A percentile compares a stretch with the other conserved stretches of the same genome.
Evolutionary conservation across 23 tunicate genomes (phyloP).

Genomic region (Clavelina lepadiformis): DNA sequence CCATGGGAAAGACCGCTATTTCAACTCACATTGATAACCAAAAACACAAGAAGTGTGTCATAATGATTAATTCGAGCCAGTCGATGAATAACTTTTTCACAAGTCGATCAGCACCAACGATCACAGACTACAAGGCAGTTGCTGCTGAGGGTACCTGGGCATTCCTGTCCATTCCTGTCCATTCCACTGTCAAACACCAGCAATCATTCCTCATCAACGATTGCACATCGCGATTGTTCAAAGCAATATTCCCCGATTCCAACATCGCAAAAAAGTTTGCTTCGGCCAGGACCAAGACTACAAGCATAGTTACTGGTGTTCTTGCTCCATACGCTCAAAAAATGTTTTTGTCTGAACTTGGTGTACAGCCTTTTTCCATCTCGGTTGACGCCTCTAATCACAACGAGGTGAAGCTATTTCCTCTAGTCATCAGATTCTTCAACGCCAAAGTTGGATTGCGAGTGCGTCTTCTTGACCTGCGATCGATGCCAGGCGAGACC

Average conservation of each 20-base stretch:
- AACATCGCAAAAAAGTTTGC: constrained; percentile 32
- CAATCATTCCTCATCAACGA: constrained; percentile 52
- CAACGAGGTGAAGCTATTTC: constrained; percentile 38
- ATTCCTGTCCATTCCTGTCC: too few relatives aligned
- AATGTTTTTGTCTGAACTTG: constrained; percentile 27
- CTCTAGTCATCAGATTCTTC: constrained; percentile 52
- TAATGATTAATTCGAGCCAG: too few relatives aligned
- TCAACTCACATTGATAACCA: constrained; percentile 15
- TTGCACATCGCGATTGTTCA: constrained; percentile 46
- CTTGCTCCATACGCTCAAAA: constrained; percentile 45
- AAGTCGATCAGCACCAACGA: too few relatives aligned
- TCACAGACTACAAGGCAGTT: constrained; percentile 14
- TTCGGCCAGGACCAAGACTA: constrained; percentile 4
- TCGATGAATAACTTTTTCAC: too few relatives aligned
- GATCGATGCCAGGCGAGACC: constrained; percentile 55
- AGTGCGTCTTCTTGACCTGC: constrained; percentile 60
- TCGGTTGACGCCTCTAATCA: constrained; percentile 34
- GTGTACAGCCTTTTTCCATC: constrained; percentile 23
- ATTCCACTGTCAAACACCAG: constrained; percentile 32
- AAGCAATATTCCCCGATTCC: constrained; percentile 31
- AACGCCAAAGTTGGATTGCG: constrained; percentile 56
- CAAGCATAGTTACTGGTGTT: constrained; percentile 31
- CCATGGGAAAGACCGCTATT: constrained; percentile 5
- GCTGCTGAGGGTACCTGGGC: constrained; percentile 12
- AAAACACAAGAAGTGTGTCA: constrained; percentile 15